phyloP scores from a whole-genome alignment of 1,140 invertebrate species.

The Calliphora vicina region DNA sequence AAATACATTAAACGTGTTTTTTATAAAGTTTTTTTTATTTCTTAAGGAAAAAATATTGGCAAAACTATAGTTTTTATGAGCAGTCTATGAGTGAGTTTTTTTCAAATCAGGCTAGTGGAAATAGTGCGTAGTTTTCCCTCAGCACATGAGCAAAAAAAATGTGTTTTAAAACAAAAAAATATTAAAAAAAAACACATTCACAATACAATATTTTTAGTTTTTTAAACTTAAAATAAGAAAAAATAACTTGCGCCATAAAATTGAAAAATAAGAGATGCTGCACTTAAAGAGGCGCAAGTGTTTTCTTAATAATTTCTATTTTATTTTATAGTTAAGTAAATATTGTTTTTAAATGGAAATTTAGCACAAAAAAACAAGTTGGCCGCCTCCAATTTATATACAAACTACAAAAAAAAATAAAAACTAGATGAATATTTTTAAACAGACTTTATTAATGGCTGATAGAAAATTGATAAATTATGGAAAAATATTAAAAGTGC shows the following conservation, averaged over 20 bases:
- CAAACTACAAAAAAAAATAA: not conserved
- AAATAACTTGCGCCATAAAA: not conserved
- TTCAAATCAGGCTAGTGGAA: constrained; percentile 15
- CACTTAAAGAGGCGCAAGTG: not conserved
- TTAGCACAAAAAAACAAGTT: not conserved
- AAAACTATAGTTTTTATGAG: not conserved
- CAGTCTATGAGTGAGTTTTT: not conserved
- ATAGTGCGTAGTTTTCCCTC: constrained; percentile 5
- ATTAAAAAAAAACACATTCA: not conserved
- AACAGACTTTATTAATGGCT: too few species aligned
- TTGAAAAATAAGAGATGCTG: not conserved
- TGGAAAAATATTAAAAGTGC: too few species aligned
- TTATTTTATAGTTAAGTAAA: not conserved
- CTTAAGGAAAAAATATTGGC: not conserved
- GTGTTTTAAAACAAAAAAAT: not conserved
- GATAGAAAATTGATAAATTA: too few species aligned
- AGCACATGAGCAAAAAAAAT: not conserved
- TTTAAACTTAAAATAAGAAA: not conserved
- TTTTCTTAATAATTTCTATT: not conserved
- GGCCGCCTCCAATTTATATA: not conserved
- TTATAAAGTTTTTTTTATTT: not conserved
- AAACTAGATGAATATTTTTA: too few species aligned
- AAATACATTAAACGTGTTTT: not conserved
- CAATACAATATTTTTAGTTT: too few species aligned
- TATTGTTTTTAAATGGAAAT: not conserved